A percentile compares a stretch with the other conserved stretches of the same genome.
Conservation (phyloP, 2,113 vertebrate genomes). For the Crocuta crocuta region DNA sequence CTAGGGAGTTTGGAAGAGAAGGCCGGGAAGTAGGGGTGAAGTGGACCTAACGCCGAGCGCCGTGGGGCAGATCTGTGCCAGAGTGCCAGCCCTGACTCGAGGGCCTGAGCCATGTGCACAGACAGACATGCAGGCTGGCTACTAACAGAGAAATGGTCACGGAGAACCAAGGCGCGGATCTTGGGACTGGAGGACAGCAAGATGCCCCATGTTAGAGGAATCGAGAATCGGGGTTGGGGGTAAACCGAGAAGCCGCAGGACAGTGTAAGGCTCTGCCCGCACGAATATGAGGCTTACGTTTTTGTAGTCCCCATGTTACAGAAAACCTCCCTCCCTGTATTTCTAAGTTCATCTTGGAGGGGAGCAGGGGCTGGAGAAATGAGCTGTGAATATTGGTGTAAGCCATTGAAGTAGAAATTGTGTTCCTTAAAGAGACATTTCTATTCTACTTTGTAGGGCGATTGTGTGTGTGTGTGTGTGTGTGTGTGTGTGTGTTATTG, state of each 20-base stretch:
- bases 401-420: background rate
- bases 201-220: background rate
- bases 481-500: background rate
- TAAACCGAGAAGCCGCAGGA: background rate
- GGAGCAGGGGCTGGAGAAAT: background rate
- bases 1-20: background rate
- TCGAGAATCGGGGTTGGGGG: background rate
- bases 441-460: background rate
- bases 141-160: background rate
- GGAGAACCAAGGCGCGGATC: background rate
- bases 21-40: background rate
- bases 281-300: background rate
- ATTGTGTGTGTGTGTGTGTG: background rate
- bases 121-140: background rate
- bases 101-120: background rate
- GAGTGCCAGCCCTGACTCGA: background rate
- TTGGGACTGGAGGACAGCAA: background rate
- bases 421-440: background rate
- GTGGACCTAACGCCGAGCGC: background rate
- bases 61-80: too few species aligned
- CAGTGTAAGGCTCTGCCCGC: background rate
- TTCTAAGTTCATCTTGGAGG: background rate
- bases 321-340: background rate
- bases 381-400: background rate
- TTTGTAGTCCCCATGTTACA: background rate